Evolutionary conservation across 2,888 invertebrate genomes (phyloP).

Genomic region (Epiblema foenella): DNA sequence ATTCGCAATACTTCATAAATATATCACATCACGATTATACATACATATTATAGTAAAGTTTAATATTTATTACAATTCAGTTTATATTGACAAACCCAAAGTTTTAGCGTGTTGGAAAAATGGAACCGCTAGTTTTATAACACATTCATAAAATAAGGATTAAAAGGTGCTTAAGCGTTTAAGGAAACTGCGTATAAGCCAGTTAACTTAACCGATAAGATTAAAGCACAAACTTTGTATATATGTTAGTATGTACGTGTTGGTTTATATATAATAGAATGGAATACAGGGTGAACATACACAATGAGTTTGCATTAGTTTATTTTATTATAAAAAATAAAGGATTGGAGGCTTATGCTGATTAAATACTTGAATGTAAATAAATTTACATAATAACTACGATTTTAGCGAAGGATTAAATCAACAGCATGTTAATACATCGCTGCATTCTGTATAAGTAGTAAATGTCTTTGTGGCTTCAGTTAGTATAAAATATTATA

Average conservation of each 20-base stretch:
- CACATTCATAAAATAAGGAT: constrained; percentile 57
- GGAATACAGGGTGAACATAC: not conserved
- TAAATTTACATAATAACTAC: not conserved
- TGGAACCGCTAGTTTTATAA: constrained; percentile 46
- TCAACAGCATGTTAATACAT: not conserved
- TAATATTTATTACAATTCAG: not conserved
- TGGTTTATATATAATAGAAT: not conserved
- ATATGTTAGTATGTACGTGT: not conserved
- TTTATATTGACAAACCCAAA: not conserved
- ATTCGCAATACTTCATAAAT: not conserved
- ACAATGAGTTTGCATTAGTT: not conserved
- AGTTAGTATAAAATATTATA: too few species aligned
- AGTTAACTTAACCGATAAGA: constrained; percentile 38
- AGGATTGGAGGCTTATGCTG: not conserved
- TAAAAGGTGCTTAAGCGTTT: constrained; percentile 60
- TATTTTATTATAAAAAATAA: not conserved
- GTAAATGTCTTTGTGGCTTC: not conserved
- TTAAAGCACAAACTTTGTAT: constrained; percentile 22
- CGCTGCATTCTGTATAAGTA: not conserved
- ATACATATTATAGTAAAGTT: not conserved
- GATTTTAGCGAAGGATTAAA: not conserved
- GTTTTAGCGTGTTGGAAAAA: constrained; percentile 48
- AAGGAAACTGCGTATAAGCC: constrained; percentile 59
- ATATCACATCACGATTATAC: too few species aligned
- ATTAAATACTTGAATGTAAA: not conserved